Percentiles rank a stretch among this genome's conserved stretches.
Conservation (phyloP, 2,888 invertebrate species). For the Stenchaetothrips biformis region DNA sequence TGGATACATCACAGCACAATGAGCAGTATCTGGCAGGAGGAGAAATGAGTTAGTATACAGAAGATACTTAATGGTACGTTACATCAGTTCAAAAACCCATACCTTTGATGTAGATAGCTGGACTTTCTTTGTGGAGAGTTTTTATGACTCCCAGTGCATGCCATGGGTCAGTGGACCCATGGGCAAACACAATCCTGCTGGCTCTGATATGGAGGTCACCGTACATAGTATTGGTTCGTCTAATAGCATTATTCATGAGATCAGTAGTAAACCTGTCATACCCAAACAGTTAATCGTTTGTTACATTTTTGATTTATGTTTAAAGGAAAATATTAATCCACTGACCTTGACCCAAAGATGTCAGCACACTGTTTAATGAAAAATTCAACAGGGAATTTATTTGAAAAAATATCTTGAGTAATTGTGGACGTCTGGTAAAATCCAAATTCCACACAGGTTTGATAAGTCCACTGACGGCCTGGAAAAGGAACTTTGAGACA, state of each 20-base stretch:
- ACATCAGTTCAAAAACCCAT: constrained; percentile 33
- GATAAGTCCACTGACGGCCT: constrained; percentile 88
- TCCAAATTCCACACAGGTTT: constrained; percentile 94
- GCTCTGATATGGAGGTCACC: constrained; percentile 68
- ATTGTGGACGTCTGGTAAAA: constrained; percentile 85
- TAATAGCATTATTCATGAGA: constrained; percentile 58
- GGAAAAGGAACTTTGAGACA: constrained; percentile 34
- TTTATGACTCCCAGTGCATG: constrained; percentile 69
- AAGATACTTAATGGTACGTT: constrained; percentile 2
- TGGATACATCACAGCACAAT: constrained; percentile 92
- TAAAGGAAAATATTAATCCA: constrained; percentile 32
- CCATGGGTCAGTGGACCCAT: constrained; percentile 88
- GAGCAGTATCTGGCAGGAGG: constrained; percentile 70
- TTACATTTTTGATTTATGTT: constrained; percentile 19
- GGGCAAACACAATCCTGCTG: constrained; percentile 74
- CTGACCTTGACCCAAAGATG: constrained; percentile 70
- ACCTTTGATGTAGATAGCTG: constrained; percentile 73
- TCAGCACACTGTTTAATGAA: constrained; percentile 77
- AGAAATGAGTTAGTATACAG: constrained; percentile 10
- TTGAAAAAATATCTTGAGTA: constrained; percentile 61
- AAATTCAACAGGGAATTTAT: constrained; percentile 69
- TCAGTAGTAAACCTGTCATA: constrained; percentile 54
- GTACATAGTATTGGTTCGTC: constrained; percentile 72
- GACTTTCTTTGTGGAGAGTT: constrained; percentile 54
- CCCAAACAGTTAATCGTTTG: not conserved